phyloP scores from a whole-genome alignment of 2,113 vertebrate species.

The Chaenogobius annularis region DNA sequence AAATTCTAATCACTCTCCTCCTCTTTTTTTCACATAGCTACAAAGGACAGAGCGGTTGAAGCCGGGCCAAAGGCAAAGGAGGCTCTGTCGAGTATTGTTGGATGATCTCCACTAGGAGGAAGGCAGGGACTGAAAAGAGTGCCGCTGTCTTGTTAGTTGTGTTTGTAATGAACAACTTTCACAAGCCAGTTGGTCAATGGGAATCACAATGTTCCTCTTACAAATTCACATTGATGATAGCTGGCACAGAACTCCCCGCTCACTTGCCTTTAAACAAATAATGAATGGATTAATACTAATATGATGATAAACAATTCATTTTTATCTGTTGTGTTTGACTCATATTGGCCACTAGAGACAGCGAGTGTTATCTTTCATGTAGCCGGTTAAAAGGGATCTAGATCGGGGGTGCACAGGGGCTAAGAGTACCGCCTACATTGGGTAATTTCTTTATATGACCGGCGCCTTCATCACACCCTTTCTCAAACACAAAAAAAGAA shows the following conservation, averaged over 20 bases:
- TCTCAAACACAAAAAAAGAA: slow-evolving; percentile 81
- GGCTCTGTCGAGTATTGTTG: slow-evolving; percentile 72
- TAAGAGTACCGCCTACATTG: slow-evolving; percentile 85
- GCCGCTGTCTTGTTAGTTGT: slow-evolving; percentile 76
- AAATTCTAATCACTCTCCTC: slow-evolving; percentile 77
- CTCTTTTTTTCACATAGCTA: slow-evolving; percentile 68
- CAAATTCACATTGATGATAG: slow-evolving; percentile 68
- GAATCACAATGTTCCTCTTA: slow-evolving; percentile 66
- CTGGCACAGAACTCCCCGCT: slow-evolving; percentile 27
- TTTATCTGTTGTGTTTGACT: slow-evolving; percentile 60
- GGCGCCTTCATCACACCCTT: slow-evolving; percentile 82
- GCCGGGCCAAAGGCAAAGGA: slow-evolving; percentile 68
- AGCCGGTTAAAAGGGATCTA: slow-evolving; percentile 65
- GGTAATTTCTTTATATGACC: slow-evolving; percentile 84
- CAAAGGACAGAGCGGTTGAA: slow-evolving; percentile 74
- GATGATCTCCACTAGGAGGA: slow-evolving; percentile 76
- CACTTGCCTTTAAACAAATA: slow-evolving; percentile 53
- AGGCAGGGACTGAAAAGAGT: slow-evolving; percentile 73
- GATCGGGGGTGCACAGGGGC: slow-evolving; percentile 62
- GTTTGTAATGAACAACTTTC: slow-evolving; percentile 77
- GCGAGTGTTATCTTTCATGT: slow-evolving; percentile 67
- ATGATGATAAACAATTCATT: slow-evolving; percentile 64
- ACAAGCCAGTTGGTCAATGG: slow-evolving; percentile 76
- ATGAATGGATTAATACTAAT: slow-evolving; percentile 58
- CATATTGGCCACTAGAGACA: slow-evolving; percentile 59